Percentiles rank a stretch among this genome's conserved stretches.
Evolutionary conservation across 2,888 invertebrate species (phyloP).

Genomic region (Anoplius nigerrimus): DNA sequence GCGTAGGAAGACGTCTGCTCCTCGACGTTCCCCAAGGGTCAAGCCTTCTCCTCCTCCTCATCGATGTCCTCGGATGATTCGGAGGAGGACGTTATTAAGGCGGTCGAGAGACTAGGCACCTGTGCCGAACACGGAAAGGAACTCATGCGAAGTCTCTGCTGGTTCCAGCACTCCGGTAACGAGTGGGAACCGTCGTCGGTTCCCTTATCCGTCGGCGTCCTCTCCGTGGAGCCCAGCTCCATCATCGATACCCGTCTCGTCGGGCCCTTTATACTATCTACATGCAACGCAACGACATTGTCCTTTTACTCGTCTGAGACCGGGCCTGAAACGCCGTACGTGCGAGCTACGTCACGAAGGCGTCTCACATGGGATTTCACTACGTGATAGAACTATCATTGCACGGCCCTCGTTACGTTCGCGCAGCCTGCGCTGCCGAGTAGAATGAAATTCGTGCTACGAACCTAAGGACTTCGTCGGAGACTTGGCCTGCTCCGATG

Average conservation of each 20-base stretch:
- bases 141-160: constrained; percentile 63
- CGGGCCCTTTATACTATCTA: constrained; percentile 41
- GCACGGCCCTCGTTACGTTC: too few species aligned
- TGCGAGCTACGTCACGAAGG: too few species aligned
- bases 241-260: constrained; percentile 80
- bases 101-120: constrained; percentile 80
- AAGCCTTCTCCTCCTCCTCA: constrained; percentile 64
- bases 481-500: constrained; percentile 74
- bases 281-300: not conserved
- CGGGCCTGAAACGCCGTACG: too few species aligned
- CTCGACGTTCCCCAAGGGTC: constrained; percentile 63
- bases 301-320: not conserved
- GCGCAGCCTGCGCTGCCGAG: too few species aligned
- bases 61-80: constrained; percentile 75
- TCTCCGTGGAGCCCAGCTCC: constrained; percentile 79
- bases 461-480: constrained; percentile 79
- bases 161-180: constrained; percentile 68
- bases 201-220: constrained; percentile 69
- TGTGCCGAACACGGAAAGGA: constrained; percentile 74
- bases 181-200: constrained; percentile 63
- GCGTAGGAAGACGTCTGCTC: constrained; percentile 60
- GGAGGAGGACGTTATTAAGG: constrained; percentile 81
- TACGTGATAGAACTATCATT: too few species aligned
- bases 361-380: too few species aligned
- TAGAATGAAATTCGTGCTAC: constrained; percentile 60